phyloP scores from a whole-genome alignment of 2,113 vertebrate genomes.

The Passer domesticus region DNA sequence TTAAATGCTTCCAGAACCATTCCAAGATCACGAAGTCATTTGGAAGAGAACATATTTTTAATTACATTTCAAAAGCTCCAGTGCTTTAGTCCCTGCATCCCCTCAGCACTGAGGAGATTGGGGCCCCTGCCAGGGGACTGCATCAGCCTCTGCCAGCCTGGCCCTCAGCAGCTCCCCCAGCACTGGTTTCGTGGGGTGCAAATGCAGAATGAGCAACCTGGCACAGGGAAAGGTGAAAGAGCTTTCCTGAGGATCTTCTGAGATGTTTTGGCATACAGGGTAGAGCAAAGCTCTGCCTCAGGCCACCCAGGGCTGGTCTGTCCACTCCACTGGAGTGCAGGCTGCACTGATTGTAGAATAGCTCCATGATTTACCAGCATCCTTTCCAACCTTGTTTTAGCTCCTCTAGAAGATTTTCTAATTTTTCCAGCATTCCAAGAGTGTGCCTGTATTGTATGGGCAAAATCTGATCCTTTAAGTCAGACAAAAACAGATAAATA shows the following conservation, averaged over 20 bases:
- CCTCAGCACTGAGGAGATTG: neutral
- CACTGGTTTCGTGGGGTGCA: neutral
- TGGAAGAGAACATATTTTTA: neutral
- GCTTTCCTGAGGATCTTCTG: neutral
- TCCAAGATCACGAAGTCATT: neutral
- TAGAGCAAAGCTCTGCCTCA: neutral
- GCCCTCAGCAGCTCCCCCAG: neutral
- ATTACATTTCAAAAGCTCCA: neutral
- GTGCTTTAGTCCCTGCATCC: neutral
- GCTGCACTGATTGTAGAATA: neutral
- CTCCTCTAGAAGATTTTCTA: neutral
- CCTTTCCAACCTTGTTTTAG: neutral
- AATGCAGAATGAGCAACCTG: neutral
- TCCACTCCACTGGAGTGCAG: neutral
- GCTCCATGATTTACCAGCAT: neutral
- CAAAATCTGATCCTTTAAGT: neutral
- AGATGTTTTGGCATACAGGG: neutral
- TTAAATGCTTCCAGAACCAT: neutral
- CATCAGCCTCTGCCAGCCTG: neutral
- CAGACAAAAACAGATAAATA: neutral
- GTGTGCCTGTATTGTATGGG: neutral
- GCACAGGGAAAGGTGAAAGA: fast-evolving
- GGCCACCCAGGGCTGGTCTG: neutral
- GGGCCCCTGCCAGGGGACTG: neutral
- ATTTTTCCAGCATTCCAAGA: neutral